Evolutionary conservation across 2,888 invertebrate species (phyloP).

Genomic region (Heterodera filipjevi): DNA sequence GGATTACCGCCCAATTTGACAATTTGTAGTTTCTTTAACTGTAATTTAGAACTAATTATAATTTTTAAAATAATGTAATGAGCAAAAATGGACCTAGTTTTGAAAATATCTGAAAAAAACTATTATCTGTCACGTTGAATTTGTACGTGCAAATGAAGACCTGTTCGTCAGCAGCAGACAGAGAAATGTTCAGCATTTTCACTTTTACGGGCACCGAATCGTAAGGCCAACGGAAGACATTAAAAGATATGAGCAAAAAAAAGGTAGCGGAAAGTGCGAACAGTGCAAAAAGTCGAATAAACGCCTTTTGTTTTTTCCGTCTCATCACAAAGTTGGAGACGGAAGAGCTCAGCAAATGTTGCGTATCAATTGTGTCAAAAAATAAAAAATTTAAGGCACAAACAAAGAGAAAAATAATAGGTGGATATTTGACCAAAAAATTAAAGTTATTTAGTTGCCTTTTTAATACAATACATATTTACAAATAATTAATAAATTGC

Average conservation of each 20-base stretch:
- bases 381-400: not conserved
- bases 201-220: not conserved
- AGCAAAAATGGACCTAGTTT: no score
- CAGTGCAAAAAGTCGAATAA: not conserved
- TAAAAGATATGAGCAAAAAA: not conserved
- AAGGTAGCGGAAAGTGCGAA: not conserved
- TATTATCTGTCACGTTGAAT: no score
- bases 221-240: not conserved
- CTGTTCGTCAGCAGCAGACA: no score
- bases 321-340: not conserved
- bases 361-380: not conserved
- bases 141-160: no score
- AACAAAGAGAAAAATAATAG: not conserved
- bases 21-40: not conserved
- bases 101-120: no score
- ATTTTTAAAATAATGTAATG: no score
- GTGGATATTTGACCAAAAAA: not conserved
- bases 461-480: no score
- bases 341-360: not conserved
- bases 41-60: no score
- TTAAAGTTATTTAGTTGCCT: not conserved
- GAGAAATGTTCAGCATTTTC: not conserved
- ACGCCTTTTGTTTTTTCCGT: not conserved
- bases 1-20: not conserved
- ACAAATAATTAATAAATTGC: no score